Evolutionary conservation across 2,797 vertebrate genomes (phyloP).

Genomic region (Enoplosus armatus): DNA sequence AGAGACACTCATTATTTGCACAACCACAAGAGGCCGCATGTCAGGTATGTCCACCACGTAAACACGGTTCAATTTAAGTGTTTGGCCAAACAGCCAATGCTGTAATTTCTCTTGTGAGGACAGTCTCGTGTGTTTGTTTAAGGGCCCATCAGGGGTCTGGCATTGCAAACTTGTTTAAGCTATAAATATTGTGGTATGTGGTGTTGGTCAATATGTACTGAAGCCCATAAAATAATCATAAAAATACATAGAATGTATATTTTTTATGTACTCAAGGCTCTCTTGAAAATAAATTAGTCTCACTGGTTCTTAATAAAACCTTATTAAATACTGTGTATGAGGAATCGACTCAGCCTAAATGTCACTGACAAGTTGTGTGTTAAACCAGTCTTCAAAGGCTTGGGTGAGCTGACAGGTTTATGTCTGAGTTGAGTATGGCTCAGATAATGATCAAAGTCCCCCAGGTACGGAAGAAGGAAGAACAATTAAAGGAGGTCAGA

Average conservation of each 20-base stretch:
- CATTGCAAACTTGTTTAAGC: background rate
- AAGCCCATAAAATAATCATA: background rate
- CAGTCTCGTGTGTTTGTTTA: background rate
- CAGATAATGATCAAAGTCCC: conserved; percentile 7
- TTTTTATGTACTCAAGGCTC: background rate
- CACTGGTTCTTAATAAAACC: too few relatives aligned
- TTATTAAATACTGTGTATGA: background rate
- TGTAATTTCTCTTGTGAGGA: background rate
- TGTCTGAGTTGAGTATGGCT: conserved; percentile 7
- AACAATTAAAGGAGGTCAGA: conserved; percentile 33
- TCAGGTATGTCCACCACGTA: background rate
- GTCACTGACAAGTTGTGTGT: background rate
- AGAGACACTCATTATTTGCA: background rate
- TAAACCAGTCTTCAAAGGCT: background rate
- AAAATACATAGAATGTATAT: background rate
- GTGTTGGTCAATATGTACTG: background rate
- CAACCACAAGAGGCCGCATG: background rate
- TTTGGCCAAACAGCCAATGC: background rate
- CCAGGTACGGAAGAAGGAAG: background rate
- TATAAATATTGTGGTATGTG: background rate
- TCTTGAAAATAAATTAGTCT: background rate
- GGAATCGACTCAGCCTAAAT: background rate
- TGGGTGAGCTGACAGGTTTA: conserved; percentile 11
- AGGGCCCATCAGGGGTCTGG: background rate
- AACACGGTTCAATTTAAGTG: background rate